These are phyloP conservation scores for Choristoneura rosaceana DNA, from an alignment of 2,888 invertebrate species.

Conservation along the genomic window DNA sequence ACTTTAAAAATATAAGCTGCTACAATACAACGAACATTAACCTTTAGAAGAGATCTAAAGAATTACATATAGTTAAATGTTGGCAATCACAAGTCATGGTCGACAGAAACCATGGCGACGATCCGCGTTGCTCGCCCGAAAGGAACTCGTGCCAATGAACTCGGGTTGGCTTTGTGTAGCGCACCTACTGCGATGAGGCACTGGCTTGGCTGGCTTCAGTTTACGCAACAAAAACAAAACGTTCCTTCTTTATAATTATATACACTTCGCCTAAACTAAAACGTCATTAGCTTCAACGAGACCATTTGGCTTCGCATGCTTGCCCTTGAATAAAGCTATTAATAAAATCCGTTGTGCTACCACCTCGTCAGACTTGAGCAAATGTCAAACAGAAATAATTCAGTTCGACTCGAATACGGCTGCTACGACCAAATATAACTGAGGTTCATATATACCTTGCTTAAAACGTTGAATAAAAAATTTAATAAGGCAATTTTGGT, in stretches of 20 bases:
- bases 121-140: slow-evolving; percentile 55
- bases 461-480: background rate
- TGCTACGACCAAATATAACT: slow-evolving; percentile 28
- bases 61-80: slow-evolving; percentile 48
- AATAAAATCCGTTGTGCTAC: slow-evolving; percentile 38
- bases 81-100: slow-evolving; percentile 68
- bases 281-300: slow-evolving; percentile 31
- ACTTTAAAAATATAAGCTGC: background rate
- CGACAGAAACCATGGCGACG: slow-evolving; percentile 64
- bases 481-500: no score
- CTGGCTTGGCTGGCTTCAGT: slow-evolving; percentile 60
- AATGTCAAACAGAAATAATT: slow-evolving; percentile 40
- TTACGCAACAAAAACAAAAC: slow-evolving; percentile 60
- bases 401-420: slow-evolving; percentile 19
- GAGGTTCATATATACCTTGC: slow-evolving; percentile 8
- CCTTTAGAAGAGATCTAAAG: slow-evolving; percentile 12
- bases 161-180: slow-evolving; percentile 62
- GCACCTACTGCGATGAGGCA: slow-evolving; percentile 56
- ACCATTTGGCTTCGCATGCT: slow-evolving; percentile 35
- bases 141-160: slow-evolving; percentile 78
- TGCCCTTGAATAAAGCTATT: slow-evolving; percentile 40
- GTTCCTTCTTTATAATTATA: slow-evolving; percentile 30
- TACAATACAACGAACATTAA: background rate
- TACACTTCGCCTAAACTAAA: slow-evolving; percentile 26
- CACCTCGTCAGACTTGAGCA: slow-evolving; percentile 34